Percentiles rank a stretch among this genome's conserved stretches.
Conservation (phyloP, 2,113 vertebrate genomes). For the Ifrita kowaldi region DNA sequence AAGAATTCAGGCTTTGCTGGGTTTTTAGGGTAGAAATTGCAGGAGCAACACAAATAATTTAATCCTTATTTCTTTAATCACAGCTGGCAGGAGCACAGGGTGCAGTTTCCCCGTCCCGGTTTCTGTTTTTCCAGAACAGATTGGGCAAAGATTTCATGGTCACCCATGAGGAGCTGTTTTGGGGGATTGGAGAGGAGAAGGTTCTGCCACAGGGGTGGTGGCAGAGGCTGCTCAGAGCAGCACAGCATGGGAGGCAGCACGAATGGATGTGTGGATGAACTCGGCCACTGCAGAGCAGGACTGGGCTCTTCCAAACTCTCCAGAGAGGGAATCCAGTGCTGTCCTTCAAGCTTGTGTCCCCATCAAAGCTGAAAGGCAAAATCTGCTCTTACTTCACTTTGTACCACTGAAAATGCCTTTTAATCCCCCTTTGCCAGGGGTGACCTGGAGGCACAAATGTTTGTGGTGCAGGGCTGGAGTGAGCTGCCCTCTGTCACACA, state of each 20-base stretch:
- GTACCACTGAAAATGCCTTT: not conserved
- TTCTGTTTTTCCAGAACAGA: not conserved
- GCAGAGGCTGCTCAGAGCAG: not conserved
- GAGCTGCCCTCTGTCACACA: not conserved
- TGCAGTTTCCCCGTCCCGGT: not conserved
- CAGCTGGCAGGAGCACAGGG: not conserved
- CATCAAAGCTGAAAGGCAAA: not conserved
- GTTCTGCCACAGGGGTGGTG: not conserved
- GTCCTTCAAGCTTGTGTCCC: fast-evolving
- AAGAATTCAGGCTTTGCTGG: not conserved
- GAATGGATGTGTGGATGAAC: not conserved
- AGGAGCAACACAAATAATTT: not conserved
- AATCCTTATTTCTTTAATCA: not conserved
- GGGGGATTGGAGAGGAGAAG: not conserved
- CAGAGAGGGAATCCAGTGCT: not conserved
- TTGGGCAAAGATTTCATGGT: not conserved
- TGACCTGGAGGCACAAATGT: not conserved
- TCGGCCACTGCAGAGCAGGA: not conserved
- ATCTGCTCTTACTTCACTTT: not conserved
- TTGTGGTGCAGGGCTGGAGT: not conserved
- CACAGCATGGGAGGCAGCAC: fast-evolving
- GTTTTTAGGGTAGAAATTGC: not conserved
- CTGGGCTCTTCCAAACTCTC: not conserved
- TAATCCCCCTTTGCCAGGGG: not conserved
- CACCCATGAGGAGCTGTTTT: not conserved